phyloP scores from a whole-genome alignment of 2,113 vertebrate species.

The Dryoscopus gambensis region DNA sequence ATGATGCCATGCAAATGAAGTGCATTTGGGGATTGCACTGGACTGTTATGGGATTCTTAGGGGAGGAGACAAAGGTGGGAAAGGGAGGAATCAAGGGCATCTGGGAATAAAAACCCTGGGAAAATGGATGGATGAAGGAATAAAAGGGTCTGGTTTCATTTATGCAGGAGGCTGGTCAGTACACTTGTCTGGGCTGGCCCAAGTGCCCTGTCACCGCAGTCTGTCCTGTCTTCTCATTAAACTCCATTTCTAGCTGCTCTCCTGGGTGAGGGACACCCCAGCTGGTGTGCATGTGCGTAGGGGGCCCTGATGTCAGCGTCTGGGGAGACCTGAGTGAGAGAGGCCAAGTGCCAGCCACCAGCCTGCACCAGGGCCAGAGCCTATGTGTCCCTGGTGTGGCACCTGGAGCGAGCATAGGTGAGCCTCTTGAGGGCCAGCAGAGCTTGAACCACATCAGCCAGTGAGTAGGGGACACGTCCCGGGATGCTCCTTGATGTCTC shows the following conservation, averaged over 20 bases:
- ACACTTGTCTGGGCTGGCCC: not conserved
- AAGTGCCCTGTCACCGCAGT: rapidly evolving
- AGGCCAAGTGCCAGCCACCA: not conserved
- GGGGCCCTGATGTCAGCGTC: not conserved
- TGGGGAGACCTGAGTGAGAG: not conserved
- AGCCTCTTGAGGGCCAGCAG: not conserved
- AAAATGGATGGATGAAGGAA: not conserved
- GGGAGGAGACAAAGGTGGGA: not conserved
- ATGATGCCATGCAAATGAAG: not conserved
- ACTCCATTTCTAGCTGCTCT: not conserved
- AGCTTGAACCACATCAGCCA: rapidly evolving
- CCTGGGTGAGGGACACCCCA: not conserved
- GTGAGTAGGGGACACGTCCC: rapidly evolving
- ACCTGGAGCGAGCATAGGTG: rapidly evolving
- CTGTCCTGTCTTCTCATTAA: not conserved
- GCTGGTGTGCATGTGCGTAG: not conserved
- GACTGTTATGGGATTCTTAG: not conserved
- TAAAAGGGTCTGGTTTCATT: not conserved
- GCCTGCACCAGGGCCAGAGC: not conserved
- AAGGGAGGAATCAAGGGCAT: not conserved
- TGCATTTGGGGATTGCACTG: not conserved
- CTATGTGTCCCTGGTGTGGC: not conserved
- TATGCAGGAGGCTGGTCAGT: not conserved
- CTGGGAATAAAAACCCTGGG: not conserved
- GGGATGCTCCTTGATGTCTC: rapidly evolving